Conservation (phyloP, 1,140 invertebrate species). For the Drosophila murphyi region DNA sequence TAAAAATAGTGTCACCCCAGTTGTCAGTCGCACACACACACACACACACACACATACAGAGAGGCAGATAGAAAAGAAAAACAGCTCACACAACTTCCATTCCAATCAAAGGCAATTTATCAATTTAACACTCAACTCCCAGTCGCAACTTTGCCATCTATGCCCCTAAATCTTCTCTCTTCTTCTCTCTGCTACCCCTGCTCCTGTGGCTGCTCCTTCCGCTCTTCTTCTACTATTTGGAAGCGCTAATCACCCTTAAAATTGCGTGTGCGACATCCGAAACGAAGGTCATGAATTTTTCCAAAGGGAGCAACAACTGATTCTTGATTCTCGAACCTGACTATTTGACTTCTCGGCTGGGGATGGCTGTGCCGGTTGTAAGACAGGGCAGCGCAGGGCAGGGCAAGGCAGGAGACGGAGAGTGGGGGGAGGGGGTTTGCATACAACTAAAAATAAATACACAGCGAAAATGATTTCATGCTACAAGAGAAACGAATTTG, state of each 20-base stretch:
- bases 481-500: background rate
- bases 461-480: background rate
- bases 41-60: background rate
- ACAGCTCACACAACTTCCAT: constrained; percentile 69
- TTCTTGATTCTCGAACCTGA: constrained; percentile 11
- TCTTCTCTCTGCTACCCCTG: background rate
- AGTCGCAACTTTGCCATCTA: constrained; percentile 19
- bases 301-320: constrained; percentile 40
- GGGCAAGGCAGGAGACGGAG: too few species aligned
- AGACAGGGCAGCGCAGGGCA: too few species aligned
- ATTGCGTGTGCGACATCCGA: constrained; percentile 64
- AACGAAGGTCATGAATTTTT: constrained; percentile 62
- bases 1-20: constrained; percentile 33
- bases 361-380: background rate
- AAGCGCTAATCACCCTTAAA: constrained; percentile 77
- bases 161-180: background rate
- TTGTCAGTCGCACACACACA: constrained; percentile 1
- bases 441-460: constrained; percentile 39
- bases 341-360: background rate
- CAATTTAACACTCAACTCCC: constrained; percentile 76
- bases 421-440: too few species aligned
- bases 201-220: constrained; percentile 22
- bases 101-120: constrained; percentile 80
- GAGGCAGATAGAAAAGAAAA: background rate
- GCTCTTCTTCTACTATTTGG: constrained; percentile 32